Evolutionary conservation across 2,113 vertebrate genomes (phyloP).

Genomic region (Fregata magnificens): DNA sequence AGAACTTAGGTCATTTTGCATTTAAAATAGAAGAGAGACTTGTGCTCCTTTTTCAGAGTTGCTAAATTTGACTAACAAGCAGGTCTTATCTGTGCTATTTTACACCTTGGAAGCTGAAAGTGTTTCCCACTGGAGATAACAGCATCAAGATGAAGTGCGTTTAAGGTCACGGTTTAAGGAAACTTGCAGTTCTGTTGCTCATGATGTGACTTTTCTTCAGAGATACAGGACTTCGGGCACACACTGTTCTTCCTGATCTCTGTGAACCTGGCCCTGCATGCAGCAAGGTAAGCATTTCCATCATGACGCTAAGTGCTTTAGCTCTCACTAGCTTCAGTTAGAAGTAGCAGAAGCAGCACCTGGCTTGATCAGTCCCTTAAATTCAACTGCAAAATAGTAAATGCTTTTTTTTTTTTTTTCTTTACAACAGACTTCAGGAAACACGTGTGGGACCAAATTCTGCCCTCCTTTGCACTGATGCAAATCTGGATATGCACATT

Average conservation of each 20-base stretch:
- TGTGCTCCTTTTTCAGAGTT: background rate
- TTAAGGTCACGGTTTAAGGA: background rate
- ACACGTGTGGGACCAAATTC: background rate
- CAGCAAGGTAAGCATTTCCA: background rate
- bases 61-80: background rate
- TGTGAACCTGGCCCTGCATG: background rate
- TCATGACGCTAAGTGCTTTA: background rate
- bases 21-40: background rate
- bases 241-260: background rate
- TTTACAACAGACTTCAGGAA: background rate
- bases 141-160: background rate
- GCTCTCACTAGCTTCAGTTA: background rate
- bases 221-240: background rate
- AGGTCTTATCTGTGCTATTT: background rate
- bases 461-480: background rate
- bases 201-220: background rate
- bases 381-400: background rate
- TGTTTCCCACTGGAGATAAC: background rate
- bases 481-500: background rate
- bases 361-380: background rate
- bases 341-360: background rate
- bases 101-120: background rate
- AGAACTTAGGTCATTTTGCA: background rate
- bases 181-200: background rate
- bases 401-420: accelerated